Base-by-base conservation (phyloP, 2,797 vertebrate genomes). In the Enteromius viviparus region DNA sequence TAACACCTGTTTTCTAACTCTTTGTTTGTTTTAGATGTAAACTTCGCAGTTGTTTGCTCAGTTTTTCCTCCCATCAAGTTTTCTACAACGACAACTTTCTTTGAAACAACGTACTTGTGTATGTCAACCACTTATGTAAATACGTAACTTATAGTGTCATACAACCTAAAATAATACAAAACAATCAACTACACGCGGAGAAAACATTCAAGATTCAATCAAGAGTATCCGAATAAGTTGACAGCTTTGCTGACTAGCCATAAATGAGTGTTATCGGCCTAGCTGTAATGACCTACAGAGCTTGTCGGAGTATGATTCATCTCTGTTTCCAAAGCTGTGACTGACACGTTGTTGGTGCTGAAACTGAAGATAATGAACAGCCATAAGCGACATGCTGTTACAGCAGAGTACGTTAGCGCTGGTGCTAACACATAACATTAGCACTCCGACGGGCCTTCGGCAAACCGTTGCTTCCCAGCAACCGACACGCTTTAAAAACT, bases 331-430 rank as follows among this genome's bases (percentile, higher is more conserved):
- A 58, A 12, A 58, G 19, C 49, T 37, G 66, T 64, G 65, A 77
- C 74, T 78, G 82, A 62, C 75, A 78, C 66, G 72, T 66, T 82
- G 34, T 76, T 75, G 80, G 29, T 82, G 1, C 19, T 21, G 11
- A 78, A 55, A 58, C 51, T 45, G 23, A 12, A n/a, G 72, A 77
- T 58, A 76, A 78, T 64, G 75, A 62, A 71, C 65, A 60, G 45
- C 53, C 82, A 83, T 29, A 15, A 77, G 65, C 64, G 64, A 76
- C 81, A 83, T 78, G 74, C 82, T 78, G 75, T 51, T 71, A 68
- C 26, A 58, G 64, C 4, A 4, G 77, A 17, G 23, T 60, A 32
- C 32, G 32, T 34, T 34, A 71, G 64, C 55, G 65, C 76, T 78
- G 53, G 29, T 64, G 82, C 82, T 83, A 78, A 71, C 65, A 34